Base-by-base conservation (phyloP, 2,113 vertebrate species). In the Carassius carassius region DNA sequence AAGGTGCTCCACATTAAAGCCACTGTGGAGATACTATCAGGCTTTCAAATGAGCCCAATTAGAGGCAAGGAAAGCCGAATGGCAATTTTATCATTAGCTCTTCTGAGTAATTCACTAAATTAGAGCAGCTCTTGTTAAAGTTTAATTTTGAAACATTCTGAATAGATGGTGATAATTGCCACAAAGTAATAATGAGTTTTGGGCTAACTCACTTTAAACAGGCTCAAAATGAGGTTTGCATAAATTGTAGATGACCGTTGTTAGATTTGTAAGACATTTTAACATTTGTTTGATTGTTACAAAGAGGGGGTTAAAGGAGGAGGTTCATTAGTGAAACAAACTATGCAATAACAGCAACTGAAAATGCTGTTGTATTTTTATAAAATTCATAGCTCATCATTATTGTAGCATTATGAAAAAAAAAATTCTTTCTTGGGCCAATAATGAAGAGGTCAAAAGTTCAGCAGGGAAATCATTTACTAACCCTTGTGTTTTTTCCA, bases 21-120 rank as follows among this genome's bases (percentile, higher is more conserved):
- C 51, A 72, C 67, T 58, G 67, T 72, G 49, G 75, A 85, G 60
- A 83, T 82, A 65, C 83, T 87, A 75, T 87, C 86, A 82, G 60
- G 78, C 60, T 82, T 86, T 82, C 63, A 85, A 51, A 78, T 58
- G 79, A 56, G 65, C 69, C 67, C 84, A 85, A 87, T 87, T 85
- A 87, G 29, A 58, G 23, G 25, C 60, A 67, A 84, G 51, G 63
- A 78, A 85, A 87, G 84, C 81, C 80, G 32, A 85, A 83, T 47
- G 58, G 80, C 77, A 87, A 75, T 85, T 84, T 85, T 81, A 87
- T 85, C 84, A 87, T 87, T 87, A 85, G 62, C 79, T 83, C 75
- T 63, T 12, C 75, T 83, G 74, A 85, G 35, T 82, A 85, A 87
- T 87, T 83, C 62, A 60, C 32, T 72, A 54, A 70, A 85, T 87